Base-by-base conservation (phyloP, 1,140 invertebrate species). In the Drosophila miranda region DNA sequence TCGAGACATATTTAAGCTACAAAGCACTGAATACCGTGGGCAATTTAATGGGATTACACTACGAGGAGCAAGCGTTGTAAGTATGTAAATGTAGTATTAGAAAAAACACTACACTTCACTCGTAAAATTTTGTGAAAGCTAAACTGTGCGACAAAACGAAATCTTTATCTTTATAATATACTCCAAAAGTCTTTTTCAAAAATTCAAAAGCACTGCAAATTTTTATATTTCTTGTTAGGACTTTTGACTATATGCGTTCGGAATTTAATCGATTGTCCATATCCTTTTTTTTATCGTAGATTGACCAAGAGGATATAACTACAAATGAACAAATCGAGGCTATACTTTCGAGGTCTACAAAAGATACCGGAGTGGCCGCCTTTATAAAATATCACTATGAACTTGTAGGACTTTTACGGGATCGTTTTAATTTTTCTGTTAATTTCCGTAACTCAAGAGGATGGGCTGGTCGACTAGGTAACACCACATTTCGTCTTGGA, bases 381-480 rank as follows among this genome's bases (percentile, higher is more conserved):
- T 89, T 90, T 38, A 76, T 74, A 8, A 90, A 90, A 57, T 90
- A 90, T 64, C 81, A 90, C 23, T 90, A 78, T 30, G 83, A 89
- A 14, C 43, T 90, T 9, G 14, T 87, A 3, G 51, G 54, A 26
- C 56, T 90, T 46, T 62, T 90, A 11, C 49, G 68, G 8, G 78
- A 90, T 41, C 74, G 68, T 0, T 87, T 90, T 6, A 90, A 90
- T 43, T 90, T 90, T n/a, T 75, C 67, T 2, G 80, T 90, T 6
- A 75, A 76, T 8, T 90, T 90, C 57, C 89, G 89, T 7, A 87
- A 90, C 50, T 78, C 89, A 8, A 63, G 89, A 9, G 89, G 89
- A n/a, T 90, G 89, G 89, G 89, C 89, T 48, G 89, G 89, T 2
- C 59, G 81, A 34, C 56, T 90, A 41, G 81, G 75, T 14, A 89